Percentiles rank a stretch among this genome's conserved stretches.
phyloP scores from a whole-genome alignment of 2,888 invertebrate species.

The Theretra japonica region DNA sequence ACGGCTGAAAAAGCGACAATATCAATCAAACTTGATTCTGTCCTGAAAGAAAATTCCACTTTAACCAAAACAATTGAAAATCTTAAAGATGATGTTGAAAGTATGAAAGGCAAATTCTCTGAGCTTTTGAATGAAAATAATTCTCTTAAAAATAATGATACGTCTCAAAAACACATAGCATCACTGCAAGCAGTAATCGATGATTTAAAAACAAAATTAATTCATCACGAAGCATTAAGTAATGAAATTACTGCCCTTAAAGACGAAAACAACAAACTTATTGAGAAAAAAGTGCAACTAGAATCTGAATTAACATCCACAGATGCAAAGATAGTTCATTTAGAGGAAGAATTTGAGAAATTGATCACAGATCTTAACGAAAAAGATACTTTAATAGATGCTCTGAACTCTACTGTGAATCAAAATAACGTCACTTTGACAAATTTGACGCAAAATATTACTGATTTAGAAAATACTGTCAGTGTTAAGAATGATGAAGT shows the following conservation, averaged over 20 bases:
- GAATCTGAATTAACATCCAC: slow-evolving; percentile 64
- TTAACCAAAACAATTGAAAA: slow-evolving; percentile 48
- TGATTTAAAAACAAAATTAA: slow-evolving; percentile 55
- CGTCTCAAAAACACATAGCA: slow-evolving; percentile 42
- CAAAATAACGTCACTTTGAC: slow-evolving; percentile 55
- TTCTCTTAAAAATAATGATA: slow-evolving; percentile 48
- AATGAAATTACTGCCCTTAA: slow-evolving; percentile 55
- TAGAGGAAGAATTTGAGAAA: slow-evolving; percentile 74
- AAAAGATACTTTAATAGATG: slow-evolving; percentile 69
- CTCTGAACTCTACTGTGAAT: slow-evolving; percentile 57
- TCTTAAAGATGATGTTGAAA: slow-evolving; percentile 47
- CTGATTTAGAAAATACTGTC: slow-evolving; percentile 57
- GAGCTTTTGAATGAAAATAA: slow-evolving; percentile 51
- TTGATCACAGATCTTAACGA: slow-evolving; percentile 69
- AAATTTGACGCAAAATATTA: slow-evolving; percentile 52
- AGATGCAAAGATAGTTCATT: slow-evolving; percentile 62
- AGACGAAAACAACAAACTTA: slow-evolving; percentile 60
- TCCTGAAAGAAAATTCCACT: slow-evolving; percentile 53
- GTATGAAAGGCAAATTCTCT: slow-evolving; percentile 46
- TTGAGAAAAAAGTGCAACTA: slow-evolving; percentile 54
- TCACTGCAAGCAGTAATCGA: slow-evolving; percentile 51
- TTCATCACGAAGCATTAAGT: slow-evolving; percentile 52
- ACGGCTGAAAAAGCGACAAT: slow-evolving; percentile 48
- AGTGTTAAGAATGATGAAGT: slow-evolving; percentile 63
- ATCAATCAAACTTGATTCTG: slow-evolving; percentile 44